Evolutionary conservation across 1,140 invertebrate genomes (phyloP).

Genomic region (Hydropsyche tenuis): DNA sequence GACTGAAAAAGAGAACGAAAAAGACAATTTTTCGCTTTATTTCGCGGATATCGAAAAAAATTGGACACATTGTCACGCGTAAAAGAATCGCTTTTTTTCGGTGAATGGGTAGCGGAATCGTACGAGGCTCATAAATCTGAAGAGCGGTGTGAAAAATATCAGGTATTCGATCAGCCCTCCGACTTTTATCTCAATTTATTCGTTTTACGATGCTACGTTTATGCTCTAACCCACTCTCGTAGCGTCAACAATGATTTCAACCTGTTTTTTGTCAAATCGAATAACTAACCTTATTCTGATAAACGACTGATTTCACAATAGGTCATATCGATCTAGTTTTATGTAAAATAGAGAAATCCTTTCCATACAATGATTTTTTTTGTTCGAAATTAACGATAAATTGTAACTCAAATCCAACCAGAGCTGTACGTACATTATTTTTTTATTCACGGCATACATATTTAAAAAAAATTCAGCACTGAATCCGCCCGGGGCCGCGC

Average conservation of each 20-base stretch:
- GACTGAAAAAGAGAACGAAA: background rate
- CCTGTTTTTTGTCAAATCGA: too few relatives aligned
- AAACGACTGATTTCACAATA: too few relatives aligned
- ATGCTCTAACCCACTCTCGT: background rate
- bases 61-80: conserved; percentile 22
- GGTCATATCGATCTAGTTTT: too few relatives aligned
- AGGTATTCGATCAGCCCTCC: conserved; percentile 5
- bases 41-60: conserved; percentile 24
- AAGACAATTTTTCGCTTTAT: conserved; percentile 21
- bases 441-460: too few relatives aligned
- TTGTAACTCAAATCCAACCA: too few relatives aligned
- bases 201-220: conserved; percentile 19
- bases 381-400: too few relatives aligned
- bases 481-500: background rate
- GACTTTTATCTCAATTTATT: conserved; percentile 29
- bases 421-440: too few relatives aligned
- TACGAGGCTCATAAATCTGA: conserved; percentile 27
- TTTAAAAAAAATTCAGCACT: background rate
- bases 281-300: too few relatives aligned
- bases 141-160: conserved; percentile 15
- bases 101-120: background rate
- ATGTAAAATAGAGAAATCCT: too few relatives aligned
- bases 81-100: conserved; percentile 1
- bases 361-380: too few relatives aligned
- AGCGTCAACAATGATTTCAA: too few relatives aligned